These are phyloP conservation scores for Glareola pratincola DNA, from an alignment of 2,113 vertebrate genomes.

Conservation along the genomic window DNA sequence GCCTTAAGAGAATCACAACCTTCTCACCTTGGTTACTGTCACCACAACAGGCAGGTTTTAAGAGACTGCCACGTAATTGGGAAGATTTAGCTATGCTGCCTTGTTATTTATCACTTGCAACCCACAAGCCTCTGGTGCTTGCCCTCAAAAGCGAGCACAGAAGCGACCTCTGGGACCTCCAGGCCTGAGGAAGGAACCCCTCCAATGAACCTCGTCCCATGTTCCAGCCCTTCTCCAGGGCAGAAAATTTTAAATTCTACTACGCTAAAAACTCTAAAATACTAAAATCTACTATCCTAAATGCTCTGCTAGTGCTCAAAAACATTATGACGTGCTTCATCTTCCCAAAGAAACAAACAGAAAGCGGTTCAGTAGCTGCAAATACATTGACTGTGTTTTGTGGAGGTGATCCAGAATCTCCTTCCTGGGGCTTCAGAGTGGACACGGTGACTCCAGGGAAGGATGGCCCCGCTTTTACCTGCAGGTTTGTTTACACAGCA, in stretches of 20 bases:
- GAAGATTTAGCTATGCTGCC: neutral
- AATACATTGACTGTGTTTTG: neutral
- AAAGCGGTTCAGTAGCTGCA: neutral
- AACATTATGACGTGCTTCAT: rapidly evolving
- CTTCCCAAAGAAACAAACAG: neutral
- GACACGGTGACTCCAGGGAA: neutral
- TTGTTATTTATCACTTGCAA: neutral
- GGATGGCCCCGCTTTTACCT: neutral
- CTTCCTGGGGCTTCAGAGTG: neutral
- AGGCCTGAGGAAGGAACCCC: neutral
- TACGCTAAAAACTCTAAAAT: neutral
- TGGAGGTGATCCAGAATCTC: neutral
- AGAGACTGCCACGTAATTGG: neutral
- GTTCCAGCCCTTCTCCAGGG: neutral
- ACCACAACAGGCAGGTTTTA: neutral
- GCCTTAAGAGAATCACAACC: neutral
- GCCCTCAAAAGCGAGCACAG: neutral
- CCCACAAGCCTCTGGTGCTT: neutral
- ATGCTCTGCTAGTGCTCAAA: neutral
- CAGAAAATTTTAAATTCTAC: neutral
- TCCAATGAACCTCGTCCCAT: neutral
- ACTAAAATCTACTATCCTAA: neutral
- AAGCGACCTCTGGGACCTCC: neutral
- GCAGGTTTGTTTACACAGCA: neutral
- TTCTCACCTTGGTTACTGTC: neutral